These are phyloP conservation scores for Chaetogeoica ovagalla DNA, from an alignment of 2,888 invertebrate genomes.

Conservation along the genomic window DNA sequence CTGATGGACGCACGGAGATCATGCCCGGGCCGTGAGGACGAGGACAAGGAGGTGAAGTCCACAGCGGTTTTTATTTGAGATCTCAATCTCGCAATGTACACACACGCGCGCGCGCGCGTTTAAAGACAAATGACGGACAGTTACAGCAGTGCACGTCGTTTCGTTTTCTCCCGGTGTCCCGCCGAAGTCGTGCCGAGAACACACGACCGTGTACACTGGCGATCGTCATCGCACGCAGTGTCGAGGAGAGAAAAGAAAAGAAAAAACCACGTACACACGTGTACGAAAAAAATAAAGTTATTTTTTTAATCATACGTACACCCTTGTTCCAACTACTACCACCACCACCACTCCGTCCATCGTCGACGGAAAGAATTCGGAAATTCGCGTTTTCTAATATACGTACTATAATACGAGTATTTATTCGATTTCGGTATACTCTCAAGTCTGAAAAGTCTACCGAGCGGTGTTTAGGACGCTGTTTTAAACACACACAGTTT, in stretches of 20 bases:
- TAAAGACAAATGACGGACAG: slow-evolving; percentile 46
- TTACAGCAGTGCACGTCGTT: slow-evolving; percentile 22
- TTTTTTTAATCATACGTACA: slow-evolving; percentile 22
- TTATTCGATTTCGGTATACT: too few relatives aligned
- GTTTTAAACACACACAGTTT: too few relatives aligned
- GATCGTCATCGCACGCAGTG: background rate
- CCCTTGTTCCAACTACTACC: too few relatives aligned
- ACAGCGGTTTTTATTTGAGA: slow-evolving; percentile 30
- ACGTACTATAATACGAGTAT: too few relatives aligned
- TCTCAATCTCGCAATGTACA: slow-evolving; percentile 29
- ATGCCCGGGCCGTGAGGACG: background rate
- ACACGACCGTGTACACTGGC: background rate
- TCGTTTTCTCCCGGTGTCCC: background rate
- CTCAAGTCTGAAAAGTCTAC: too few relatives aligned
- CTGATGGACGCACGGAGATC: background rate
- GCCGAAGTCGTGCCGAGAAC: background rate
- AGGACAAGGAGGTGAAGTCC: background rate
- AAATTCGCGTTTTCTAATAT: background rate
- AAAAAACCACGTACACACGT: background rate
- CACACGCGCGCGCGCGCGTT: background rate
- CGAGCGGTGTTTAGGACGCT: too few relatives aligned
- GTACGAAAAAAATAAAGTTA: slow-evolving; percentile 2
- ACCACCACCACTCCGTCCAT: background rate
- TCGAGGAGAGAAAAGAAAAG: background rate
- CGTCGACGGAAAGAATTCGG: background rate